Evolutionary conservation across 2,888 invertebrate genomes (phyloP), one percentile per base, ranked within the genome.

Genomic region (Pammene aurita): DNA sequence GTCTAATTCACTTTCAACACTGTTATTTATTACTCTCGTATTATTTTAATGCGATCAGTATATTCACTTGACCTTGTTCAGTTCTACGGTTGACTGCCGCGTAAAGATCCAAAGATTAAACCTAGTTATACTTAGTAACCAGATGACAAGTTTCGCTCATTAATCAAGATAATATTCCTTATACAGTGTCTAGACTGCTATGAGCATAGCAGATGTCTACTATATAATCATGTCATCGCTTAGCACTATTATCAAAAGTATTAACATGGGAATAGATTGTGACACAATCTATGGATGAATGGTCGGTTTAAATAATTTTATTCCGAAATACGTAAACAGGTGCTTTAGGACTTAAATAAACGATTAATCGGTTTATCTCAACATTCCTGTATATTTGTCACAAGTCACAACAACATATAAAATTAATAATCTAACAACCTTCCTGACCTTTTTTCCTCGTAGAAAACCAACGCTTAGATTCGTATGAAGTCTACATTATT

Each of bases 131-230:
- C 34, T 9, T 26, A 14, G 61, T 16, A 41, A 42, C 34, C 26
- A 52, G 52, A 57, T 52, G 56, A 52, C 52, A 52, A 41, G 60
- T 38, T 87, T 54, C 46, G 26, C 54, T 60, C 66, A 70, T 70
- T 54, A 66, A 61, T 70, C 68, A 68, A 44, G 68, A 68, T 68
- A 68, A 68, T 63, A n/a, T 63, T 56, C 18, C 34, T 48, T 38
- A 34, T 41, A 61, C 41, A 26, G 38, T n/a, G 60, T 60, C 58
- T 66, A 60, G 52, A 38, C 35, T 52, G 18, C 26, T 16, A 38
- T 10, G 13, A 38, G 14, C 58, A 26, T 14, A 66, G 34, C 34
- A 34, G 2, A 14, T 58, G 41, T 10, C 10, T 57, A 34, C 41
- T 38, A 41, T n/a, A 14, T 54, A 34, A 66, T 54, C 26, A 16